Conservation (phyloP, 2,113 vertebrate genomes). For the Megatriorchis doriae region DNA sequence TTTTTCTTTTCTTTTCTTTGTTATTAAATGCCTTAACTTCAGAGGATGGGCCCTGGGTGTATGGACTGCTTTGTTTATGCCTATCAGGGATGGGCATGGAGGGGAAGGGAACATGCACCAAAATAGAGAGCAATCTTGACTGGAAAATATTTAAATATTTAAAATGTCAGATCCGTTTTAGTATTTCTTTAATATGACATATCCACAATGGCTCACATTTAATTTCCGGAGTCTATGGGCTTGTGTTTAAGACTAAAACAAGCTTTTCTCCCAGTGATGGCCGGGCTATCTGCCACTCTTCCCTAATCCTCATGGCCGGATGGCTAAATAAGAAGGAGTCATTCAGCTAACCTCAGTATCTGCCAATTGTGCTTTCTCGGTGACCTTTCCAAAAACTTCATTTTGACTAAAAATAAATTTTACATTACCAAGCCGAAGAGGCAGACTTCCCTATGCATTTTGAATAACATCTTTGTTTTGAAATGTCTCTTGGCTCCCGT, state of each 20-base stretch:
- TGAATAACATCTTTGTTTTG: constrained; percentile 4
- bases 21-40: background rate
- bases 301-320: background rate
- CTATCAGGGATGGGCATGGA: background rate
- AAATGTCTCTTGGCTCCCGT: background rate
- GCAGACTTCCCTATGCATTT: background rate
- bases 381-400: background rate
- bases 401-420: background rate
- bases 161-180: background rate
- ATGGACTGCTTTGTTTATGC: background rate
- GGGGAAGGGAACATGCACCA: background rate
- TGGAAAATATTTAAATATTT: background rate
- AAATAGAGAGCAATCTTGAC: background rate
- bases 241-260: background rate
- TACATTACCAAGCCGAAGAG: background rate
- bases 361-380: background rate
- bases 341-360: background rate
- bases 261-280: background rate
- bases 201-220: background rate
- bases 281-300: background rate
- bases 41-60: background rate
- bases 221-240: background rate
- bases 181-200: background rate
- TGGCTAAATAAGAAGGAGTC: background rate
- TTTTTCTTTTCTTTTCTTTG: background rate